These are phyloP conservation scores for Drosophila orosa DNA, from an alignment of 1,140 invertebrate species.

Conservation along the genomic window DNA sequence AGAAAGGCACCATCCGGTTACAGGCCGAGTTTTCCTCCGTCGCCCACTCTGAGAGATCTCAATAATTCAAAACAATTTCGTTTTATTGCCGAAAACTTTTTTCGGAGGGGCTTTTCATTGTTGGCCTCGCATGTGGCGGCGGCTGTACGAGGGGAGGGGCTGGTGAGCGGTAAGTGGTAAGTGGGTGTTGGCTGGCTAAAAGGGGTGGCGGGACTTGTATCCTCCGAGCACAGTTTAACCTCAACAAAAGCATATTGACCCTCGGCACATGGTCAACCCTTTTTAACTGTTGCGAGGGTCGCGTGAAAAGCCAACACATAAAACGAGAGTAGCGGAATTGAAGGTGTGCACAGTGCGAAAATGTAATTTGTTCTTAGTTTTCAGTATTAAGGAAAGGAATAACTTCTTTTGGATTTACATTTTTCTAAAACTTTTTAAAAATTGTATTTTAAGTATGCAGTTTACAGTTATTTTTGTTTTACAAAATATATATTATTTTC, in stretches of 20 bases:
- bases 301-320: slow-evolving; percentile 74
- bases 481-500: too few relatives aligned
- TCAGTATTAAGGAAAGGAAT: background rate
- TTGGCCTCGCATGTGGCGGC: slow-evolving; percentile 14
- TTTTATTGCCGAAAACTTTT: slow-evolving; percentile 73
- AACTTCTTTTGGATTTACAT: background rate
- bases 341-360: slow-evolving; percentile 10
- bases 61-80: slow-evolving; percentile 82
- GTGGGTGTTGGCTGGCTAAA: slow-evolving; percentile 22
- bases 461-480: too few relatives aligned
- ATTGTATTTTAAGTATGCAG: background rate
- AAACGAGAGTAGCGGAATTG: slow-evolving; percentile 40
- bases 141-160: background rate
- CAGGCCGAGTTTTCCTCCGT: slow-evolving; percentile 4
- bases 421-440: background rate
- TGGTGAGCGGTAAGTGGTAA: slow-evolving; percentile 4
- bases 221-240: slow-evolving; percentile 71
- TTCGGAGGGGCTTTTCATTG: slow-evolving; percentile 48
- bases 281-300: slow-evolving; percentile 49
- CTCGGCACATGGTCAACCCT: slow-evolving; percentile 49
- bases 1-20: slow-evolving; percentile 38
- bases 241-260: slow-evolving; percentile 72
- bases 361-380: background rate
- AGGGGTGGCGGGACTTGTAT: slow-evolving; percentile 28
- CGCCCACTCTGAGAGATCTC: slow-evolving; percentile 55